Evolutionary conservation across 1,140 invertebrate species (phyloP), one percentile per base, ranked within the genome.

Genomic region (Archivesica marissinica): DNA sequence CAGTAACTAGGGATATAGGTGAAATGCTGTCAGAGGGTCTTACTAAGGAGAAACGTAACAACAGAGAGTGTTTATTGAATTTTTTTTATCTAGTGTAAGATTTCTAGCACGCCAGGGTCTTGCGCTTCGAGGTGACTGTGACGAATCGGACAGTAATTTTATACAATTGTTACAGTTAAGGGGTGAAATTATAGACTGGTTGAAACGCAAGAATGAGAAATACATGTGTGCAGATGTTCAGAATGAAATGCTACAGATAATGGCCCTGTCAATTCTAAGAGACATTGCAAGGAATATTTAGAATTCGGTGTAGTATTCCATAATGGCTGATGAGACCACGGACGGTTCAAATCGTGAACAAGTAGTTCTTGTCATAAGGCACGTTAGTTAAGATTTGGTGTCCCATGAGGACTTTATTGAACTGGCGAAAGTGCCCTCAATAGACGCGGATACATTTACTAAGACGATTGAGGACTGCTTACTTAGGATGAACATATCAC

Each of bases 321-420:
- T 76, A 4, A 76, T 52, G 72, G 72, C 50, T 25, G 72, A 76
- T 33, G 72, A 76, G 54, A 76, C 72, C 2, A 76, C 72, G 30
- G 41, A 76, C 23, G n/a, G 6, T 33, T 76, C 72, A 7, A 76
- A 76, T 54, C 7, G 72, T 28, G 44, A 76, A 33, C 41, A 76
- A 17, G 17, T n/a, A n/a, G n/a, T n/a, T n/a, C n/a, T 47, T 13
- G 44, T 76, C 2, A 39, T 72, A 6, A 72, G 41, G 44, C 68
- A 72, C 44, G 44, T 76, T 3, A 23, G 15, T 38, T 11, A 38
- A 4, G 72, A 76, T 13, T 23, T 76, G 4, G 41, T 33, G n/a
- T 2, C 35, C n/a, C 72, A 76, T 17, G 72, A 52, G 33, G 72
- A 76, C 13, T 54, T 52, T 41, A 76, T 76, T 54, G 23, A 25